phyloP scores from a whole-genome alignment of 2,888 invertebrate genomes.

The Drosophila mimica region DNA sequence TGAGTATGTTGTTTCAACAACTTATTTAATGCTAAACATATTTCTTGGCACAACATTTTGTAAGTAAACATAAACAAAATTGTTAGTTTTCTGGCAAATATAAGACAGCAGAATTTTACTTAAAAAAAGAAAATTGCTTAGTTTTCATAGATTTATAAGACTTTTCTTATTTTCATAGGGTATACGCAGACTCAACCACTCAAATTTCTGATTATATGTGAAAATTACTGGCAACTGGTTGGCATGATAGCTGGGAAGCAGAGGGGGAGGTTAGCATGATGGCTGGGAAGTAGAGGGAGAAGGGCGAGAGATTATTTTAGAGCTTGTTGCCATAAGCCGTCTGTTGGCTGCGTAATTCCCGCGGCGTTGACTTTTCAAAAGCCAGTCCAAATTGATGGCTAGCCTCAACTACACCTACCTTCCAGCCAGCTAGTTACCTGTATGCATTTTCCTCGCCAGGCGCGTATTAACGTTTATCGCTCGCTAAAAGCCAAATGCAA shows the following conservation, averaged over 20 bases:
- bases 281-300: neutral
- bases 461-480: conserved; percentile 10
- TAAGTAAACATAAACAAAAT: neutral
- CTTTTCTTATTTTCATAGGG: neutral
- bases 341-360: conserved; percentile 28
- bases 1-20: neutral
- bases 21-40: neutral
- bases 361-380: conserved; percentile 59
- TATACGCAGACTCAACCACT: neutral
- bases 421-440: neutral
- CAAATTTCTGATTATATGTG: neutral
- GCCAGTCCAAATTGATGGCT: conserved; percentile 70
- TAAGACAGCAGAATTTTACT: neutral
- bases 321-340: conserved; percentile 36
- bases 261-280: neutral
- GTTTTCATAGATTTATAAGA: neutral
- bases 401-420: conserved; percentile 45
- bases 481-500: conserved; percentile 71
- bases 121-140: neutral
- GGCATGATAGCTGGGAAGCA: neutral
- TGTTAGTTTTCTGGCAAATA: neutral
- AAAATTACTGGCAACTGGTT: conserved; percentile 4
- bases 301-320: neutral
- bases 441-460: neutral
- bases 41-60: neutral